Conservation (phyloP, 2,797 vertebrate species). For the Valencia hispanica region DNA sequence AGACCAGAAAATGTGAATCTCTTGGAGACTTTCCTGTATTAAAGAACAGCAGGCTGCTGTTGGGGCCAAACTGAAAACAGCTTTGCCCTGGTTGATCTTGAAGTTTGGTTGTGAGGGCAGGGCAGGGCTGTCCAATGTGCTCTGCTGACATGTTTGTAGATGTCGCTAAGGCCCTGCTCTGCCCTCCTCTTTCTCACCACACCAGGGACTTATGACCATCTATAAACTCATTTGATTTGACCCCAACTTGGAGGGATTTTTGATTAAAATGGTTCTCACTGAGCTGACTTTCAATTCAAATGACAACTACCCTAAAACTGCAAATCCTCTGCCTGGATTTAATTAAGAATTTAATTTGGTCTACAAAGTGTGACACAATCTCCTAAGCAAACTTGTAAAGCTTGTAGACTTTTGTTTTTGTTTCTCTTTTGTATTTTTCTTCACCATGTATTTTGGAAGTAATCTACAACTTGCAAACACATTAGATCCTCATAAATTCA, state of each 20-base stretch:
- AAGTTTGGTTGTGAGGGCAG: constrained; percentile 80
- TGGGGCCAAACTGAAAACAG: constrained; percentile 67
- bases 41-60: constrained; percentile 65
- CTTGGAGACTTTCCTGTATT: constrained; percentile 45
- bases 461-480: not conserved
- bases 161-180: constrained; percentile 73
- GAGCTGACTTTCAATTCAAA: constrained; percentile 5
- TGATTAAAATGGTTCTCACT: constrained; percentile 1
- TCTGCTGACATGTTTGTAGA: constrained; percentile 83
- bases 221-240: constrained; percentile 56
- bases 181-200: constrained; percentile 74
- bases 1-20: constrained; percentile 56
- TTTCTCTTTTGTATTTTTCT: not conserved
- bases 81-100: constrained; percentile 81
- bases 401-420: not conserved
- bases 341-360: not conserved
- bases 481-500: not conserved
- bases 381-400: not conserved
- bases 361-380: not conserved
- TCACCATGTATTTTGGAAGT: not conserved
- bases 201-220: constrained; percentile 45
- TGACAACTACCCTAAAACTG: not conserved
- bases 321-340: constrained; percentile 6
- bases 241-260: constrained; percentile 13
- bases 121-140: constrained; percentile 77